phyloP scores from a whole-genome alignment of 2,113 vertebrate species.

The Andinoacara biseriatus region DNA sequence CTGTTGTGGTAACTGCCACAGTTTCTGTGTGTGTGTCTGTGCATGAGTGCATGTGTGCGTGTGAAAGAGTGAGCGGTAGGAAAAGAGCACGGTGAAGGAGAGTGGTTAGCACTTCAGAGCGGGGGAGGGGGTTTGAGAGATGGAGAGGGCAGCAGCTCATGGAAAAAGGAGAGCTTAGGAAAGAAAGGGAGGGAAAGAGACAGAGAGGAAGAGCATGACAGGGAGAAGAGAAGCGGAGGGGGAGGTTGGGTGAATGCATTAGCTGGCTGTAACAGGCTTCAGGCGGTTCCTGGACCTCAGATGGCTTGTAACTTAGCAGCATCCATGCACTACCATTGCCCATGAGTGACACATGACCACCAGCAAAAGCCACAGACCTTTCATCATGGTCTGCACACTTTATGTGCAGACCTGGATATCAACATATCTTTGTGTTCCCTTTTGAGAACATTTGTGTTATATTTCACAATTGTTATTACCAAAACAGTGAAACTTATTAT shows the following conservation, averaged over 20 bases:
- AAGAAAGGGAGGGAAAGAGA: conserved; percentile 58
- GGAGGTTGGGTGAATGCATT: conserved; percentile 73
- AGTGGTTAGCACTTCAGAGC: conserved; percentile 68
- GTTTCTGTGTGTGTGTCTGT: conserved; percentile 59
- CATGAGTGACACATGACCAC: conserved; percentile 58
- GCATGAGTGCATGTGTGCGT: conserved; percentile 47
- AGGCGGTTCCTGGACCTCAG: conserved; percentile 73
- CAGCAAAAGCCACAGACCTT: conserved; percentile 44
- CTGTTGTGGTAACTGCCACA: conserved; percentile 69
- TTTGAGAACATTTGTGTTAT: background rate
- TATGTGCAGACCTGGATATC: background rate
- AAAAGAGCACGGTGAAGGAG: conserved; percentile 62
- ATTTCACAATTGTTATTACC: background rate
- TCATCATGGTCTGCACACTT: conserved; percentile 22
- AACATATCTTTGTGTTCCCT: background rate
- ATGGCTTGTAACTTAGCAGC: conserved; percentile 66
- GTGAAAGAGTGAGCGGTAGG: conserved; percentile 47
- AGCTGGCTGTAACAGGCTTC: conserved; percentile 76
- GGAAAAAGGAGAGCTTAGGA: conserved; percentile 70
- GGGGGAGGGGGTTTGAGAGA: conserved; percentile 61
- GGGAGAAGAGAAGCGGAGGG: conserved; percentile 50
- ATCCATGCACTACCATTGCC: conserved; percentile 51
- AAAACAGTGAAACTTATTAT: background rate
- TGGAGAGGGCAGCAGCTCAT: conserved; percentile 72
- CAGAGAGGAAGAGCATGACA: conserved; percentile 61